Evolutionary conservation across 2,797 vertebrate species (phyloP).

Genomic region (Pempheris klunzingeri): DNA sequence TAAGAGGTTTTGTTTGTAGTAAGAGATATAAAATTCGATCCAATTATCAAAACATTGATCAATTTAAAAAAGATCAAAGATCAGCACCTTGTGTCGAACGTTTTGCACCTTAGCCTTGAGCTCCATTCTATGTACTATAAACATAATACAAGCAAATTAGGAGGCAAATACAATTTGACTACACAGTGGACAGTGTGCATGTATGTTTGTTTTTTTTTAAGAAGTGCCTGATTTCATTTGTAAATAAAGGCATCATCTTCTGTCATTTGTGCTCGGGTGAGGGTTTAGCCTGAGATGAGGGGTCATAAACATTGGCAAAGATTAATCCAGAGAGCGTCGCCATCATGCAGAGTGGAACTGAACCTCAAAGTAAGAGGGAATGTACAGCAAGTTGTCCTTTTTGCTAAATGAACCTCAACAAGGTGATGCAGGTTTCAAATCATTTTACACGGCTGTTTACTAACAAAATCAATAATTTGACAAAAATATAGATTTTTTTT

Average conservation of each 20-base stretch:
- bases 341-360: neutral
- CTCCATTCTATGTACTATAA: neutral
- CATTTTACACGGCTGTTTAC: no score
- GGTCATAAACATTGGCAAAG: neutral
- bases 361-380: no score
- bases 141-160: constrained; percentile 25
- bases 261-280: neutral
- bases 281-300: neutral
- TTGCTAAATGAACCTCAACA: no score
- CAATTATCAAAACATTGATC: neutral
- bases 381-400: no score
- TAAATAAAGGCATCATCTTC: neutral
- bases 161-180: constrained; percentile 35
- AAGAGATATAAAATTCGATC: neutral
- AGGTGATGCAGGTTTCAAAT: no score
- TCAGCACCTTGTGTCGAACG: neutral
- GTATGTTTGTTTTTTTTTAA: neutral
- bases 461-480: no score
- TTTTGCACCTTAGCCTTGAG: neutral
- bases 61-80: neutral
- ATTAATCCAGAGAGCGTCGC: no score
- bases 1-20: neutral
- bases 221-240: neutral
- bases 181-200: neutral
- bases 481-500: no score